phyloP scores from a whole-genome alignment of 2,113 vertebrate genomes.

The Plecturocebus donacophilus region DNA sequence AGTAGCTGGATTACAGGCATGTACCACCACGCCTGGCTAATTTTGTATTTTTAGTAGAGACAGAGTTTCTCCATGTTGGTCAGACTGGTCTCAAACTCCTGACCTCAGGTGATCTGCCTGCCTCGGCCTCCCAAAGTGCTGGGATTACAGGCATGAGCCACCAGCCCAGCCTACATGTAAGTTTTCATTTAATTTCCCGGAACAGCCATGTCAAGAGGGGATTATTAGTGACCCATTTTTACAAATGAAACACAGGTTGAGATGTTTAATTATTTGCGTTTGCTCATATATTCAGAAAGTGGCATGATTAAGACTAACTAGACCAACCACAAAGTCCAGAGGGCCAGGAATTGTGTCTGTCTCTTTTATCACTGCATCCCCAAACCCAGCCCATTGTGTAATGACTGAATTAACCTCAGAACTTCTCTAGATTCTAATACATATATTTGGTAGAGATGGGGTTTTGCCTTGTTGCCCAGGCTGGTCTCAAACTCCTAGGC shows the following conservation, averaged over 20 bases:
- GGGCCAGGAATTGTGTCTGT: not conserved
- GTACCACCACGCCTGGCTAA: no score
- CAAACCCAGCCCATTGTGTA: not conserved
- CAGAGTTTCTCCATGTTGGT: no score
- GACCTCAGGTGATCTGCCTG: no score
- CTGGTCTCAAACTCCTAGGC: no score
- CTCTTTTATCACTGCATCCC: not conserved
- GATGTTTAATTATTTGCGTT: not conserved
- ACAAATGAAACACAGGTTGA: constrained; percentile 19
- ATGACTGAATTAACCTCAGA: not conserved
- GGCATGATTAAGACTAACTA: not conserved
- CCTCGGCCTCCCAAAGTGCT: no score
- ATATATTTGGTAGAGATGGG: no score
- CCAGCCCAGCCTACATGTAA: not conserved
- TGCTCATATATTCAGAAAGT: not conserved
- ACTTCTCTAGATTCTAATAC: not conserved
- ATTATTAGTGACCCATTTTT: constrained; percentile 24
- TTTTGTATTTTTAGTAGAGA: no score
- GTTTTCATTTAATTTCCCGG: not conserved
- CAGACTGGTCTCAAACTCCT: no score
- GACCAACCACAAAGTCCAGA: not conserved
- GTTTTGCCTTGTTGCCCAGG: no score
- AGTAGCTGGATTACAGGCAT: no score
- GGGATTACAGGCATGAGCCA: no score
- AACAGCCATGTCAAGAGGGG: not conserved